These are phyloP conservation scores for Entomyzon cyanotis DNA, from an alignment of 2,113 vertebrate genomes.

Conservation along the genomic window DNA sequence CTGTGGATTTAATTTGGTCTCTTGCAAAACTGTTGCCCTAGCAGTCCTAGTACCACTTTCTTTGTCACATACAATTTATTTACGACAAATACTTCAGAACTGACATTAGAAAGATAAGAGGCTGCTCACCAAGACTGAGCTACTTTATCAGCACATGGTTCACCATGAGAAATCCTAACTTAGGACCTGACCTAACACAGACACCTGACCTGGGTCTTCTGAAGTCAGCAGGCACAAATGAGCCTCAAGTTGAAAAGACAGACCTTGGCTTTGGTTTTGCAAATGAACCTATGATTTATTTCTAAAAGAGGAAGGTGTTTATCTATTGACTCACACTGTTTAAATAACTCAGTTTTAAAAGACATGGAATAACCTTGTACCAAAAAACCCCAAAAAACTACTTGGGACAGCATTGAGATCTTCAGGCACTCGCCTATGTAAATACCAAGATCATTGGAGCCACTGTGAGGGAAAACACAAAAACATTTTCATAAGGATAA, in stretches of 20 bases:
- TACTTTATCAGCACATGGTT: background rate
- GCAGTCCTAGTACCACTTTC: background rate
- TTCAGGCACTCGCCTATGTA: background rate
- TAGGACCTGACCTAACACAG: background rate
- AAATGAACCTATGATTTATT: background rate
- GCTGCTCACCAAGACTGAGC: background rate
- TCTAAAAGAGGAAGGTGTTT: background rate
- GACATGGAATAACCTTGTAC: background rate
- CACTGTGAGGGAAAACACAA: background rate
- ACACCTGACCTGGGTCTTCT: background rate
- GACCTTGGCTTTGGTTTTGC: background rate
- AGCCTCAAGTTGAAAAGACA: background rate
- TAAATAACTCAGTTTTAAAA: background rate
- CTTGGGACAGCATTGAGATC: background rate
- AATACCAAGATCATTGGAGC: background rate
- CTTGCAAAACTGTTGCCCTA: background rate
- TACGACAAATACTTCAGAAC: background rate
- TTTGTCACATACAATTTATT: background rate
- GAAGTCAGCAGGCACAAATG: background rate
- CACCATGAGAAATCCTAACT: background rate
- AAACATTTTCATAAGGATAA: background rate
- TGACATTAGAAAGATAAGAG: background rate
- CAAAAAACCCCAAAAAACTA: background rate
- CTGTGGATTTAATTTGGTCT: background rate
- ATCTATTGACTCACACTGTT: background rate